Percentiles rank a stretch among this genome's conserved stretches.
Conservation (phyloP, 2,797 vertebrate species). For the Harpagifer antarcticus region DNA sequence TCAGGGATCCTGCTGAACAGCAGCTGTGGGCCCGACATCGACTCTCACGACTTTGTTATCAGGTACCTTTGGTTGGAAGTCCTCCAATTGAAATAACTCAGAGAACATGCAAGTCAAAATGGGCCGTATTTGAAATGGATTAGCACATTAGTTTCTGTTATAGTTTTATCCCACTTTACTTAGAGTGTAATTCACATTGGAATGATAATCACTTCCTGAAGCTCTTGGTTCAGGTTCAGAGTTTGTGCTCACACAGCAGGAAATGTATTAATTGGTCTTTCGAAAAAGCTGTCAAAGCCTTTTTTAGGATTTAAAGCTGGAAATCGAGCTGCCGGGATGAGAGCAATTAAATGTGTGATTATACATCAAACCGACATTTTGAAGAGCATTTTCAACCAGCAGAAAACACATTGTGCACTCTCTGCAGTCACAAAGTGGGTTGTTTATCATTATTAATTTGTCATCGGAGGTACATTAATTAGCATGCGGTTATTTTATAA, state of each 20-base stretch:
- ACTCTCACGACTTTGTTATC: slow-evolving; percentile 94
- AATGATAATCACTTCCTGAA: slow-evolving; percentile 7
- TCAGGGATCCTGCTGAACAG: slow-evolving; percentile 96
- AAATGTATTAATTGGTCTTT: slow-evolving; percentile 55
- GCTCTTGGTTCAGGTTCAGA: slow-evolving; percentile 10
- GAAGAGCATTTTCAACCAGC: slow-evolving; percentile 45
- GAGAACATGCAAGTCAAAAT: slow-evolving; percentile 25
- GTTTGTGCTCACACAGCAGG: slow-evolving; percentile 28
- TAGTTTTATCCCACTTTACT: slow-evolving; percentile 40
- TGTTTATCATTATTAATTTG: slow-evolving; percentile 45
- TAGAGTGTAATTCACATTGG: slow-evolving; percentile 28
- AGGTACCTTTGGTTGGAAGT: slow-evolving; percentile 81
- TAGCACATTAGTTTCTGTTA: slow-evolving; percentile 35
- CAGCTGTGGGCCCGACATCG: slow-evolving; percentile 93
- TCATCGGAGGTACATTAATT: slow-evolving; percentile 34
- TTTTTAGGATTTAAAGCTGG: slow-evolving; percentile 30
- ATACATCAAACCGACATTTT: slow-evolving; percentile 68
- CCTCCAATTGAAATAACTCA: slow-evolving; percentile 25
- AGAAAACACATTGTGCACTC: slow-evolving; percentile 51
- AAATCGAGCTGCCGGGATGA: slow-evolving; percentile 22
- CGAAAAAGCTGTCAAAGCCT: slow-evolving; percentile 41
- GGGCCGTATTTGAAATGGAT: slow-evolving; percentile 36
- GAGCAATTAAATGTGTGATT: slow-evolving; percentile 63
- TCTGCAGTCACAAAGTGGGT: slow-evolving; percentile 39
- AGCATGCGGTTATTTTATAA: slow-evolving; percentile 12